Conservation (phyloP, 2,888 invertebrate species). For the Chloroclysta siterata region DNA sequence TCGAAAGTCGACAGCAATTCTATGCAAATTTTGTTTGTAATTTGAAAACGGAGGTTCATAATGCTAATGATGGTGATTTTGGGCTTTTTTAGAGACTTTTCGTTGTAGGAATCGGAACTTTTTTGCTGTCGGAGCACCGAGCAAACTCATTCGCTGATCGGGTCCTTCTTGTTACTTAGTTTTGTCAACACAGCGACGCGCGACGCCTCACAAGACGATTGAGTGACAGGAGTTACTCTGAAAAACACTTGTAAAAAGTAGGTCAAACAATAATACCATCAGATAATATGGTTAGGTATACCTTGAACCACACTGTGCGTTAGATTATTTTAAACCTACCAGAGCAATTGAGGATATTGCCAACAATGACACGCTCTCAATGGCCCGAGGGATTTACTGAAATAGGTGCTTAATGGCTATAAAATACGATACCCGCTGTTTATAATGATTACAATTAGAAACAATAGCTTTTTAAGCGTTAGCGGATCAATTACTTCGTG, state of each 20-base stretch:
- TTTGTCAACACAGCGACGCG: slow-evolving; percentile 29
- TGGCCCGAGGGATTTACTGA: slow-evolving; percentile 30
- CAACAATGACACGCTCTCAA: slow-evolving; percentile 40
- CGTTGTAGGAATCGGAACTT: slow-evolving; percentile 13
- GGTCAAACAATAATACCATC: slow-evolving; percentile 60
- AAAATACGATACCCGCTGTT: slow-evolving; percentile 31
- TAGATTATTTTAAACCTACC: slow-evolving; percentile 47
- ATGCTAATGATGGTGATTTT: slow-evolving; percentile 42
- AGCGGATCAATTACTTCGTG: slow-evolving; percentile 38
- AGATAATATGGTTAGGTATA: slow-evolving; percentile 26
- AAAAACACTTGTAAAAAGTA: slow-evolving; percentile 48
- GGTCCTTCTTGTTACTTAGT: slow-evolving; percentile 21
- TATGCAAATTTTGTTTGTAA: slow-evolving; percentile 39
- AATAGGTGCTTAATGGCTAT: slow-evolving; percentile 26
- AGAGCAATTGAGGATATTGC: slow-evolving; percentile 48
- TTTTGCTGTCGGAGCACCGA: slow-evolving; percentile 10
- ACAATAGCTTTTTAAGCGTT: slow-evolving; percentile 37
- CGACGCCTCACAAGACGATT: slow-evolving; percentile 27
- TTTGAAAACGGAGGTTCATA: slow-evolving; percentile 36
- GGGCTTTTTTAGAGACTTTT: slow-evolving; percentile 30
- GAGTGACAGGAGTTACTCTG: slow-evolving; percentile 46
- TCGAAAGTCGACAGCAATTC: slow-evolving; percentile 34
- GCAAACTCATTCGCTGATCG: slow-evolving; percentile 26
- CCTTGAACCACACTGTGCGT: slow-evolving; percentile 41
- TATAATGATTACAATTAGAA: slow-evolving; percentile 39